These are phyloP conservation scores for Oscarella lobularis DNA, from an alignment of 37 sponge, comb jelly and placozoan genomes.

Conservation along the genomic window DNA sequence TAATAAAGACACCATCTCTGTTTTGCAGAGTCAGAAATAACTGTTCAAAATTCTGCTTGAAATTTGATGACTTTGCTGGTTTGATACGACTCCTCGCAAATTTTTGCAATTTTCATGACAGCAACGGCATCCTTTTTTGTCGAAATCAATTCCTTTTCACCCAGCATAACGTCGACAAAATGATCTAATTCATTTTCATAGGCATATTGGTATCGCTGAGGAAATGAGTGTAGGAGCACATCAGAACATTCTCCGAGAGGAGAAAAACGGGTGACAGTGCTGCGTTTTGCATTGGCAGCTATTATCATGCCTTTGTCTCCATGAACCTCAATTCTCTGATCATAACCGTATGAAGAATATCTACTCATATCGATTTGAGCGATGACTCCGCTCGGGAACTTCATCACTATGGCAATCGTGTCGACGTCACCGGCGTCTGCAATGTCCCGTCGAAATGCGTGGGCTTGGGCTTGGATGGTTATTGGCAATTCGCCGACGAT, in stretches of 20 bases:
- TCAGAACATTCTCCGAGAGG: neutral
- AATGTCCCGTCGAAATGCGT: conserved; percentile 31
- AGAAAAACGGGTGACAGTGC: neutral
- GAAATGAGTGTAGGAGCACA: conserved; percentile 35
- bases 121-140: neutral
- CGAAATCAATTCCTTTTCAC: neutral
- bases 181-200: conserved; percentile 32
- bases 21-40: too few relatives aligned
- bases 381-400: conserved; percentile 56
- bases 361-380: conserved; percentile 54
- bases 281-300: neutral
- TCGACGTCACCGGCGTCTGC: conserved; percentile 43
- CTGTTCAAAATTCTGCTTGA: too few relatives aligned
- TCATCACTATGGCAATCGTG: conserved; percentile 58
- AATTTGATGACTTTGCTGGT: neutral
- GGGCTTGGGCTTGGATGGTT: conserved; percentile 30
- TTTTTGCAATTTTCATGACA: neutral
- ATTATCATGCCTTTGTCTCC: conserved; percentile 51
- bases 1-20: too few relatives aligned
- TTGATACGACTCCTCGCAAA: neutral
- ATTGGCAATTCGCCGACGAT: conserved; percentile 34
- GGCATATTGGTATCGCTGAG: conserved; percentile 44
- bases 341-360: conserved; percentile 63
- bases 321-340: conserved; percentile 68
- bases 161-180: conserved; percentile 29